Base-by-base conservation (phyloP, 2,113 vertebrate genomes). In the Peucedramus taeniatus region DNA sequence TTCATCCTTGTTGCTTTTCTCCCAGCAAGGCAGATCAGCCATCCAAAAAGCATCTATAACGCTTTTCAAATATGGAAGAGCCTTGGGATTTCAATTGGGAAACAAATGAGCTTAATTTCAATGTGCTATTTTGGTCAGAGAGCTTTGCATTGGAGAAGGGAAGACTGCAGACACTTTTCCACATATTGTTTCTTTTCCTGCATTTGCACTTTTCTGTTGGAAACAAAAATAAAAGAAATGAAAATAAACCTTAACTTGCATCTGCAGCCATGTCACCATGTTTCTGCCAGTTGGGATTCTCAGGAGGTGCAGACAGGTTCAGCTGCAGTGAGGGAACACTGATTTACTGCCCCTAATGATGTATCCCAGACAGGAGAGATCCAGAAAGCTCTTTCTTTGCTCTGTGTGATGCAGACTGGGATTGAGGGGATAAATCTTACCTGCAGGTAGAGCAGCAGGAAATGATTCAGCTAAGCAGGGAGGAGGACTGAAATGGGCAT, bases 51-150 rank as follows among this genome's bases (percentile, higher is more conserved):
- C 83, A 94, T 95, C 88, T 31, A 3, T 93, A 81, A 87, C 21
- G 33, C 88, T 97, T 96, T 17, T 68, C 54, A 49, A 85, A 83
- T 30, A 24, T 8, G 66, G 89, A 64, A 78, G 66, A 90, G 65
- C 53, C 83, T 90, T 83, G 96, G 80, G 89, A 90, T 94, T 97
- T 96, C 89, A 84, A 17, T 83, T 83, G 69, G 84, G 92, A 87
- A 96, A 90, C 92, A 96, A 90, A 91, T 26, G 76, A 93, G 83
- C 91, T 94, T 95, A 80, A 90, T 97, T 96, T 86, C 26, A 15
- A 5, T 44, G 75, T 60, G 66, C 89, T 81, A 63, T 95, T 96
- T 92, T 2, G 5, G 76, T 93, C 83, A 33, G 63, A 72, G 39
- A 64, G 70, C 59, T 96, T 81, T 75, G 77, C 80, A 10, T 1